Evolutionary conservation across 2,113 vertebrate species (phyloP).

Genomic region (Pituophis catenifer): DNA sequence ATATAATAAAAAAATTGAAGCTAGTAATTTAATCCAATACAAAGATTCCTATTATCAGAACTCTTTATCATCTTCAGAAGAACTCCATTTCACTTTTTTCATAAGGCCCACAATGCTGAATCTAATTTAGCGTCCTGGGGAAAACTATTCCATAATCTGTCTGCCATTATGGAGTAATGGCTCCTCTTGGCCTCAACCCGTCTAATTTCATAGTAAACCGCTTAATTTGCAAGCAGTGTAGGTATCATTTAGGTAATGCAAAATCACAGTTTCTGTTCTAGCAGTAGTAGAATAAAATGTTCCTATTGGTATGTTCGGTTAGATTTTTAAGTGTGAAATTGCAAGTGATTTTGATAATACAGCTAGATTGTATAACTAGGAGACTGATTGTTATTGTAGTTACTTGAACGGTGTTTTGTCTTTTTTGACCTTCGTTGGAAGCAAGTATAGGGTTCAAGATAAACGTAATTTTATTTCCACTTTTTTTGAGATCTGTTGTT

Average conservation of each 20-base stretch:
- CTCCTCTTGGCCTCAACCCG: background rate
- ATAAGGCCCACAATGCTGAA: background rate
- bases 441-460: background rate
- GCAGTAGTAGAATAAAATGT: conserved; percentile 15
- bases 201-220: background rate
- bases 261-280: conserved; percentile 12
- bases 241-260: conserved; percentile 1
- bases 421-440: background rate
- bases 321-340: background rate
- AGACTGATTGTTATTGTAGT: background rate
- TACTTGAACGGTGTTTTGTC: background rate
- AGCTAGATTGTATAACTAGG: background rate
- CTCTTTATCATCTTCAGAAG: background rate
- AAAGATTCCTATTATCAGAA: background rate
- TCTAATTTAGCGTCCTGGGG: background rate
- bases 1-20: background rate
- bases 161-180: background rate
- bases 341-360: background rate
- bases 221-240: conserved; percentile 9
- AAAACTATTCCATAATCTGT: background rate
- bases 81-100: background rate
- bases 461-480: background rate
- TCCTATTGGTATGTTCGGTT: background rate
- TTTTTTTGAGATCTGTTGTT: background rate
- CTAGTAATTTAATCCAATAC: background rate